These are phyloP conservation scores for Lasioglossum oenotherae DNA, from an alignment of 2,888 invertebrate genomes.

Conservation along the genomic window DNA sequence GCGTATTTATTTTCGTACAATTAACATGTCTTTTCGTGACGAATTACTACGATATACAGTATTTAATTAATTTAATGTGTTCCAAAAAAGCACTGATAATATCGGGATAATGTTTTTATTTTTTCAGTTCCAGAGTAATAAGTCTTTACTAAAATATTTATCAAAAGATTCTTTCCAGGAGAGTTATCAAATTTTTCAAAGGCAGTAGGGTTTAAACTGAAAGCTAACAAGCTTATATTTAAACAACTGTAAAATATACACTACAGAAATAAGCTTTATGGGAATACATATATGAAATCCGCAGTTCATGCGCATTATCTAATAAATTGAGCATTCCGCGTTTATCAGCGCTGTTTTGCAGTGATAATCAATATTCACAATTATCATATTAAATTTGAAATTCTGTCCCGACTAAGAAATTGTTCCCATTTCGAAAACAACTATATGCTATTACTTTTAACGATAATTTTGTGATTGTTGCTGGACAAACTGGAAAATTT, in stretches of 20 bases:
- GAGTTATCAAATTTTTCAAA: neutral
- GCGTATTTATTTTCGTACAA: neutral
- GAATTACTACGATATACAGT: neutral
- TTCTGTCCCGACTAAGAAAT: neutral
- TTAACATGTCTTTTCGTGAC: neutral
- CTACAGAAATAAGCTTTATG: neutral
- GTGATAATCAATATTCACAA: conserved; percentile 46
- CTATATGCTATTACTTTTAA: neutral
- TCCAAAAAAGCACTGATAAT: neutral
- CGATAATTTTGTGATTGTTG: neutral
- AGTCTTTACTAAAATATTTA: neutral
- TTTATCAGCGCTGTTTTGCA: conserved; percentile 17
- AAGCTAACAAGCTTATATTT: neutral
- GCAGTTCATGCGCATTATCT: neutral
- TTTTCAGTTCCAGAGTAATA: neutral
- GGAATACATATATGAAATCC: neutral
- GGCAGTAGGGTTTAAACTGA: neutral
- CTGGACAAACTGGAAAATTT: neutral
- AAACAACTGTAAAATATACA: neutral
- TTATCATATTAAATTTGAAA: conserved; percentile 31
- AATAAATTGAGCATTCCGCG: neutral
- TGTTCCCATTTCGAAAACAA: neutral
- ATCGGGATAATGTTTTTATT: neutral
- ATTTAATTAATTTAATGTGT: neutral
- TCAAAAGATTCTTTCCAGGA: neutral